Evolutionary conservation across 1,140 invertebrate genomes (phyloP).

Genomic region (Drosophila paulistorum): DNA sequence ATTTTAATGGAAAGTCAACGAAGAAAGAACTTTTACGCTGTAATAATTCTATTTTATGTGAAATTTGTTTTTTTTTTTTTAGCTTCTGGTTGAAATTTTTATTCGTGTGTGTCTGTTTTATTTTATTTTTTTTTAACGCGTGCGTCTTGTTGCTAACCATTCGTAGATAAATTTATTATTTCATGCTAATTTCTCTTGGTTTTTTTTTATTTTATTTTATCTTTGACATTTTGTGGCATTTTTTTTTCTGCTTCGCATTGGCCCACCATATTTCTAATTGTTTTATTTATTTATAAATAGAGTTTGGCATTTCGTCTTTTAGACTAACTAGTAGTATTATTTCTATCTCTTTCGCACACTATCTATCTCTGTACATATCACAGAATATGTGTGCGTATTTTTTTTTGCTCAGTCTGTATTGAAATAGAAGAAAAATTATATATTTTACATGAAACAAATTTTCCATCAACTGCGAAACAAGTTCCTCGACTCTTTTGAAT

Average conservation of each 20-base stretch:
- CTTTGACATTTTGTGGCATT: slow-evolving; percentile 38
- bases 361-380: background rate
- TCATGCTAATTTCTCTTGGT: slow-evolving; percentile 51
- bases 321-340: slow-evolving; percentile 11
- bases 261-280: slow-evolving; percentile 47
- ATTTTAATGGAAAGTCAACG: background rate
- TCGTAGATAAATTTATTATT: slow-evolving; percentile 51
- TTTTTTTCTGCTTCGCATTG: slow-evolving; percentile 12
- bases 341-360: background rate
- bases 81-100: background rate
- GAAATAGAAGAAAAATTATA: slow-evolving; percentile 18
- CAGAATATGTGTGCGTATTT: background rate
- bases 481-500: slow-evolving; percentile 34
- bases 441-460: slow-evolving; percentile 19
- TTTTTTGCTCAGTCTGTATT: background rate
- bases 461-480: slow-evolving; percentile 40
- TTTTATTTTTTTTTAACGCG: slow-evolving; percentile 12
- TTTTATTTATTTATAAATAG: slow-evolving; percentile 43
- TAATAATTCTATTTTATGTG: slow-evolving; percentile 44
- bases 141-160: slow-evolving; percentile 20
- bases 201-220: slow-evolving; percentile 28
- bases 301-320: slow-evolving; percentile 39
- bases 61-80: background rate
- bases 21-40: slow-evolving; percentile 32
- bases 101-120: slow-evolving; percentile 10